These are phyloP conservation scores for Formica selysi DNA, from an alignment of 1,140 invertebrate species.

Conservation along the genomic window DNA sequence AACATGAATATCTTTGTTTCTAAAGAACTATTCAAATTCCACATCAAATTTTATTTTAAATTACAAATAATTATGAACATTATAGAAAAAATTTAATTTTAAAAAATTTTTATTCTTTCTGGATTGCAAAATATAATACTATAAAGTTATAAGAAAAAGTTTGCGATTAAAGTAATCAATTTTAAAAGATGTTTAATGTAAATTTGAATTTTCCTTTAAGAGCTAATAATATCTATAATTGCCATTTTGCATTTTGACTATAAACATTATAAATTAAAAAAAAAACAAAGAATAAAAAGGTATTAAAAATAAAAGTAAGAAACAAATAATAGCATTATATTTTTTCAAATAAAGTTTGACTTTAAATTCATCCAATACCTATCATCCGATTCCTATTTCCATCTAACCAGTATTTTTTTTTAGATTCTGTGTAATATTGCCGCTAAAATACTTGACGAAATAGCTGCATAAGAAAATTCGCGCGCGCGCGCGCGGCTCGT, in stretches of 20 bases:
- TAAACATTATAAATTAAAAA: neutral
- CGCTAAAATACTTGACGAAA: neutral
- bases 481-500: neutral
- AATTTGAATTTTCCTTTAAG: neutral
- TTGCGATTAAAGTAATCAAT: too few relatives aligned
- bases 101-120: neutral
- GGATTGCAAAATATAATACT: too few relatives aligned
- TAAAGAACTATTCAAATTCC: neutral
- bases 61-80: neutral
- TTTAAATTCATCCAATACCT: neutral
- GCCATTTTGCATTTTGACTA: neutral
- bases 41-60: neutral
- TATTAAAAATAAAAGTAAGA: neutral
- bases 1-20: neutral
- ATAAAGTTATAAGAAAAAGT: too few relatives aligned
- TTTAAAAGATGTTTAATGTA: too few relatives aligned
- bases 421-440: neutral
- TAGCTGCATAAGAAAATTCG: constrained; percentile 17
- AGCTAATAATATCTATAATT: neutral
- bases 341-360: neutral
- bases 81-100: neutral
- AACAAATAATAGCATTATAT: neutral
- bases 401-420: neutral
- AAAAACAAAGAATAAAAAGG: neutral
- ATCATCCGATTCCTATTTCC: neutral